Evolutionary conservation across 2,888 invertebrate genomes (phyloP), one percentile per base, ranked within the genome.

Genomic region (Camptogramma bilineatum): DNA sequence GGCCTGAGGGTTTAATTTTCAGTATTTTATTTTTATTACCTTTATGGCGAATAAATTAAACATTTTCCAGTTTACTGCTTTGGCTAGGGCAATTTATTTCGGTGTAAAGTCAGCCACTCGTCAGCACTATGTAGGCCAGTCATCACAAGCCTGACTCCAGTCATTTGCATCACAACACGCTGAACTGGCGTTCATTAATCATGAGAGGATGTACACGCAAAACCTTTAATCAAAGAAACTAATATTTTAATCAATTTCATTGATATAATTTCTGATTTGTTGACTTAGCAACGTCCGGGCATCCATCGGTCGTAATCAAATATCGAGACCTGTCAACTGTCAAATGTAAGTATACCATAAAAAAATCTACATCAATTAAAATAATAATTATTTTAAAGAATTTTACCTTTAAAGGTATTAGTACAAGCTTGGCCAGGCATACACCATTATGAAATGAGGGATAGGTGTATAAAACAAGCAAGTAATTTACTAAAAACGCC

Each of bases 161-260:
- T 81, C 81, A 84, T 85, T 84, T 84, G 83, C 85, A 85, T 85
- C 81, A 80, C 81, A 84, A 82, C 81, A 80, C 65, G 78, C 78
- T 70, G 73, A 77, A 77, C 73, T 74, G 75, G 73, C 77, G 71
- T 80, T 80, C 79, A 82, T 84, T 83, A 82, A 83, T 83, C 80
- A 82, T 73, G 72, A 48, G 73, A 53, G 67, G 55, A 52, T 58
- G 70, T 61, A 51, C 13, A 59, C 47, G 44, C 28, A 52, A 58
- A 58, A 57, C 53, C n/a, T 60, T 55, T 54, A 54, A 56, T 47
- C 50, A 55, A 51, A 42, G 16, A 8, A 13, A 44, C 19, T 47
- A 51, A 7, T 50, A 42, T 52, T 24, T 24, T 2, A 24, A 24
- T 24, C 24, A 24, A 24, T 4, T 1, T 28, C 28, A 28, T 39